phyloP scores from a whole-genome alignment of 2,797 vertebrate species.

The Onychomys leucogaster region DNA sequence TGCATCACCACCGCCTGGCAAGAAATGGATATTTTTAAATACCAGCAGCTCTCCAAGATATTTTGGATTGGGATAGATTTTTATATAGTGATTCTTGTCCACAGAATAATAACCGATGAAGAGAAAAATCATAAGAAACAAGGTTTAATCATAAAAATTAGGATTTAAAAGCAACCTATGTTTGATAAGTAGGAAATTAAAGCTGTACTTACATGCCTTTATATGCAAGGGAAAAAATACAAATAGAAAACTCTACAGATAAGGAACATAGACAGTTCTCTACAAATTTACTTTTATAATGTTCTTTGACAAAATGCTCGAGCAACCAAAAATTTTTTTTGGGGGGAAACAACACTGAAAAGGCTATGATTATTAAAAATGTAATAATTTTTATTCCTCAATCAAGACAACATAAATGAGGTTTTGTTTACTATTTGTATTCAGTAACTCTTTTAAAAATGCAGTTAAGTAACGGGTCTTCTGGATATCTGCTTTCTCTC shows the following conservation, averaged over 20 bases:
- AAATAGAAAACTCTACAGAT: neutral
- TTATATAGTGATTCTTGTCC: no score
- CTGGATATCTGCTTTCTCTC: neutral
- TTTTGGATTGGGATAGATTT: no score
- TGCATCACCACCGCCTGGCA: no score
- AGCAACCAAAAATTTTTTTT: neutral
- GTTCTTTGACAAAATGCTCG: neutral
- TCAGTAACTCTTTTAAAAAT: neutral
- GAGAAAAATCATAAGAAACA: neutral
- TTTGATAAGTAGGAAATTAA: neutral
- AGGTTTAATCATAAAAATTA: neutral
- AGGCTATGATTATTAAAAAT: neutral
- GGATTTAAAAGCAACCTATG: neutral
- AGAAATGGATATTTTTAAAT: no score
- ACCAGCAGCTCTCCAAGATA: no score
- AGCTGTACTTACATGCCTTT: neutral
- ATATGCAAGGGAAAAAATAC: neutral
- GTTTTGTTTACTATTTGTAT: neutral
- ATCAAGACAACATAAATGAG: neutral
- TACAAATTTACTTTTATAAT: neutral
- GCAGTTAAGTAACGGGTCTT: neutral
- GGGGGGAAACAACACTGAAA: neutral
- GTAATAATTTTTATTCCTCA: neutral
- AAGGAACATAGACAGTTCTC: neutral
- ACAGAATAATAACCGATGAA: neutral